Percentiles rank a stretch among this genome's conserved stretches.
These are phyloP conservation scores for Gallinago nigripennis DNA, from an alignment of 2,797 vertebrate species.

Conservation along the genomic window DNA sequence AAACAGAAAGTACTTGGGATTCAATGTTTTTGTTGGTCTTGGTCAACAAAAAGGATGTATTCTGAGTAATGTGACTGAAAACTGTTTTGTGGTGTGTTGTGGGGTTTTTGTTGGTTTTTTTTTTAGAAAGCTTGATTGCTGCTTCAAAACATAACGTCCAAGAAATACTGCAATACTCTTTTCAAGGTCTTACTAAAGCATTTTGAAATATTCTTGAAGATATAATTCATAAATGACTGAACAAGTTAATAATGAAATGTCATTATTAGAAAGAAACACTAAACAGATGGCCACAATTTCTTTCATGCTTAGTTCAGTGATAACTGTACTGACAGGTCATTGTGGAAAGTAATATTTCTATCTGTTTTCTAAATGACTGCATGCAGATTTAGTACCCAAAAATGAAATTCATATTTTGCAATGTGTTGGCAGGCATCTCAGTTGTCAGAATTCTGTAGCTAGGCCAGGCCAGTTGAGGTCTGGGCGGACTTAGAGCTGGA, in stretches of 20 bases:
- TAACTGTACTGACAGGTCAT: background rate
- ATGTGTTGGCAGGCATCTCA: background rate
- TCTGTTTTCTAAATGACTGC: background rate
- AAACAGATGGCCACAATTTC: background rate
- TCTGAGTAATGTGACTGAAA: background rate
- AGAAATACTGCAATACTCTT: background rate
- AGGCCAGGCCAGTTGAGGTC: background rate
- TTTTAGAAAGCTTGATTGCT: background rate
- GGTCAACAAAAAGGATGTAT: background rate
- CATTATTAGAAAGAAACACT: background rate
- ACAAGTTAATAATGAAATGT: background rate
- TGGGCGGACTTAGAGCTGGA: background rate
- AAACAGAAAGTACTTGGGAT: background rate
- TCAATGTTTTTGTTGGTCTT: background rate
- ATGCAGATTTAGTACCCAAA: background rate
- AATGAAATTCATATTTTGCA: background rate
- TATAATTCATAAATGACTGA: background rate
- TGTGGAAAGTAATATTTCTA: background rate
- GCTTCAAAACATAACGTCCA: background rate
- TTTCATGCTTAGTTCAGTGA: background rate
- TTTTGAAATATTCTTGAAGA: background rate
- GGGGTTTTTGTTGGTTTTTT: background rate
- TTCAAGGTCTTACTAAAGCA: background rate
- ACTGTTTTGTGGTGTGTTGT: background rate
- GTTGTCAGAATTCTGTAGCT: background rate